These are phyloP conservation scores for Bombus confusus DNA, from an alignment of 1,140 invertebrate species.

Conservation along the genomic window DNA sequence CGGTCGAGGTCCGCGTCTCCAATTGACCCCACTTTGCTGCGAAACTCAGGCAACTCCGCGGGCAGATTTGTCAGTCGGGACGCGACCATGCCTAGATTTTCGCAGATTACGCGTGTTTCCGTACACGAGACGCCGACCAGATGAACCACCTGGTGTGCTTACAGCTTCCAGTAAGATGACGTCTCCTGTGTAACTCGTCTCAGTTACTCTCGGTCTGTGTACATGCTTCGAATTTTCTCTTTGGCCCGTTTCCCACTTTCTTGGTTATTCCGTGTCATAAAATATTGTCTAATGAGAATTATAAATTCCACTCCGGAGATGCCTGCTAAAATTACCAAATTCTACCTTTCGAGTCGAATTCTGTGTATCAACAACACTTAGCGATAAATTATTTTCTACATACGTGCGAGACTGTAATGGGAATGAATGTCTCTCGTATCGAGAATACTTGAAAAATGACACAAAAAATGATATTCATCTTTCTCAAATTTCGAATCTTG, in stretches of 20 bases:
- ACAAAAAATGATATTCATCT: too few relatives aligned
- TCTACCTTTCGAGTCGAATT: neutral
- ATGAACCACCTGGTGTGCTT: slow-evolving; percentile 34
- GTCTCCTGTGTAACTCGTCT: neutral
- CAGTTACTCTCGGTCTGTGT: neutral
- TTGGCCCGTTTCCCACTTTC: neutral
- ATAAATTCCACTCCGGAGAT: neutral
- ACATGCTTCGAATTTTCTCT: neutral
- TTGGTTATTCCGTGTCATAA: neutral
- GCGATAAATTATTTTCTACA: neutral
- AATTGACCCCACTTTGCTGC: slow-evolving; percentile 74
- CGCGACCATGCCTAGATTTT: slow-evolving; percentile 68
- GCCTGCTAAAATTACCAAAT: too few relatives aligned
- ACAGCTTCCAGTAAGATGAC: neutral
- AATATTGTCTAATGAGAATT: neutral
- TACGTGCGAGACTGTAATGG: neutral
- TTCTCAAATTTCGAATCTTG: too few relatives aligned
- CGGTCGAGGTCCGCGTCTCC: slow-evolving; percentile 67
- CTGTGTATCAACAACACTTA: neutral
- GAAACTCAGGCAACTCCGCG: slow-evolving; percentile 62
- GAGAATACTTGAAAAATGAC: too few relatives aligned
- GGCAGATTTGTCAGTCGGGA: slow-evolving; percentile 65
- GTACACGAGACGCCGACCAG: neutral
- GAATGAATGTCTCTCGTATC: too few relatives aligned
- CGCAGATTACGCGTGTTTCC: slow-evolving; percentile 56